Percentiles rank a stretch among this genome's conserved stretches.
Evolutionary conservation across 2,113 vertebrate genomes (phyloP).

Genomic region (Bos indicus): DNA sequence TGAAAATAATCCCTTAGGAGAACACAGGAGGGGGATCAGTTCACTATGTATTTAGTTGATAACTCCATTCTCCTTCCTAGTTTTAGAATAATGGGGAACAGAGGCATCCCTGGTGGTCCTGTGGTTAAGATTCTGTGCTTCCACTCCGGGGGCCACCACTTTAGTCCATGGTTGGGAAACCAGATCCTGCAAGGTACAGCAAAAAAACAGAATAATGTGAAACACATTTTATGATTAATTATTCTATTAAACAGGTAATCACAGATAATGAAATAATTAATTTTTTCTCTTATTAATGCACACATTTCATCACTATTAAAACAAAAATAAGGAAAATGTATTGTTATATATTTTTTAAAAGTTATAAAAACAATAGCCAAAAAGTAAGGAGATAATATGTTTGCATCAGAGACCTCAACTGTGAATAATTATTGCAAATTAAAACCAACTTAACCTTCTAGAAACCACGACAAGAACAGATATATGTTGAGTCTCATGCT

Average conservation of each 20-base stretch:
- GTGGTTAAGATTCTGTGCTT: too few relatives aligned
- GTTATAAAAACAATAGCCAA: not conserved
- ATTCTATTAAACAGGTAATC: not conserved
- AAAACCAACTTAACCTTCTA: too few relatives aligned
- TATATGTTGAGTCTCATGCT: fast-evolving
- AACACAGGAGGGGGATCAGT: fast-evolving
- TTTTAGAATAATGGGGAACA: too few relatives aligned
- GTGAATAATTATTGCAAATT: fast-evolving
- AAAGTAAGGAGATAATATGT: not conserved
- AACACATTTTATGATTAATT: not conserved
- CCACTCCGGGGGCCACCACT: fast-evolving
- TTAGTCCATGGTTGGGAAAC: too few relatives aligned
- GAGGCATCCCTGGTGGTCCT: fast-evolving
- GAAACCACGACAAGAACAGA: too few relatives aligned
- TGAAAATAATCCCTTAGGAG: too few relatives aligned
- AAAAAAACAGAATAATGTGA: too few relatives aligned
- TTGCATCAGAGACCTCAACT: not conserved
- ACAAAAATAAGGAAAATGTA: not conserved
- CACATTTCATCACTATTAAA: not conserved
- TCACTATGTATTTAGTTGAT: too few relatives aligned
- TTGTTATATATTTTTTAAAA: not conserved
- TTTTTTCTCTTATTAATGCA: not conserved
- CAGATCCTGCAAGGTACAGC: too few relatives aligned
- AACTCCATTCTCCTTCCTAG: fast-evolving
- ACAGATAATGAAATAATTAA: not conserved